Evolutionary conservation across 2,888 invertebrate genomes (phyloP).

Genomic region (Dromius quadrimaculatus): DNA sequence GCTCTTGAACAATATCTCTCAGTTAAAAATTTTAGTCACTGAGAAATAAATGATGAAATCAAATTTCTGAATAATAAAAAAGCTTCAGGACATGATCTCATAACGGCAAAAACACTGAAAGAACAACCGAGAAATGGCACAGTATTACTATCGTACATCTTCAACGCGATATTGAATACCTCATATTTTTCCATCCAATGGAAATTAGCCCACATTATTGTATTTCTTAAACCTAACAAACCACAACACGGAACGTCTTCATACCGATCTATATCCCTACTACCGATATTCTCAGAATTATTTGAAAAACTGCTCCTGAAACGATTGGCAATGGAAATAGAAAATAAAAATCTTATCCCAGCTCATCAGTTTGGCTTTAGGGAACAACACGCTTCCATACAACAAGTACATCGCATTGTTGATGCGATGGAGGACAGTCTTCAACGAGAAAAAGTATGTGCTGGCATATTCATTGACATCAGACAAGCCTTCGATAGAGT

Average conservation of each 20-base stretch:
- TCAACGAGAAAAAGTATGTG: no score
- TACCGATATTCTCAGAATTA: background rate
- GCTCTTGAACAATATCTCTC: conserved; percentile 40
- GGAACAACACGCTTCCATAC: no score
- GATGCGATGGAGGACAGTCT: no score
- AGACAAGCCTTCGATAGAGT: no score
- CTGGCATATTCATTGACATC: no score
- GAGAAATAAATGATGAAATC: conserved; percentile 28
- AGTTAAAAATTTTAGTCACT: conserved; percentile 34
- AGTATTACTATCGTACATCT: conserved; percentile 53
- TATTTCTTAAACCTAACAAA: conserved; percentile 45
- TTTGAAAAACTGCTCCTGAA: no score
- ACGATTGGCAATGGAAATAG: no score
- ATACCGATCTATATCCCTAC: conserved; percentile 20
- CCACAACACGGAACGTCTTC: conserved; percentile 22
- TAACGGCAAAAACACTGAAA: conserved; percentile 55
- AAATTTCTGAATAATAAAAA: conserved; percentile 37
- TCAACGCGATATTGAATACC: conserved; percentile 55
- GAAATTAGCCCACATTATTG: conserved; percentile 54
- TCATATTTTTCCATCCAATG: conserved; percentile 55
- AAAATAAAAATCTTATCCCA: no score
- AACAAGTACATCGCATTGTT: no score
- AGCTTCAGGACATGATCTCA: conserved; percentile 49
- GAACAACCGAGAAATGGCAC: conserved; percentile 55
- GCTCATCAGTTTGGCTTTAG: no score